A percentile compares a stretch with the other conserved stretches of the same genome.
These are phyloP conservation scores for Lysandra coridon DNA, from an alignment of 2,888 invertebrate genomes.

Conservation along the genomic window DNA sequence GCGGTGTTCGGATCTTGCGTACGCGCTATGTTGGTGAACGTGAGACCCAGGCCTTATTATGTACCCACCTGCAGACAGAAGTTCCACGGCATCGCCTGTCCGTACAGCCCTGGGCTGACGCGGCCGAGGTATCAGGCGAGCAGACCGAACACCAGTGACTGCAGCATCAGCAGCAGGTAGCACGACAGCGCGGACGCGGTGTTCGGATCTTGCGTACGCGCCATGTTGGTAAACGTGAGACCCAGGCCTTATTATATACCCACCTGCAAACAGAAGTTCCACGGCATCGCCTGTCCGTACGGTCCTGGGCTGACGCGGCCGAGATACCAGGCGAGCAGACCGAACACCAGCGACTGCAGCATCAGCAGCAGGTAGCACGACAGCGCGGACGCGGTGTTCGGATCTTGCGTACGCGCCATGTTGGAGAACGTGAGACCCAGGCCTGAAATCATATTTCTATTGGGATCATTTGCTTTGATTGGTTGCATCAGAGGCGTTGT, in stretches of 20 bases:
- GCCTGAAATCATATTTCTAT: constrained; percentile 42
- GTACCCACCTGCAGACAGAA: constrained; percentile 81
- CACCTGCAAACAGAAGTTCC: constrained; percentile 83
- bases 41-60: constrained; percentile 46
- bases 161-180: constrained; percentile 53
- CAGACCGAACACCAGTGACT: constrained; percentile 64
- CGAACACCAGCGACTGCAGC: constrained; percentile 65
- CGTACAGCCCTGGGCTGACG: constrained; percentile 83
- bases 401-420: constrained; percentile 40
- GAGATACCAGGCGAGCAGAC: constrained; percentile 57
- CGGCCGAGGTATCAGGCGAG: constrained; percentile 54
- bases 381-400: constrained; percentile 37
- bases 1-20: constrained; percentile 35
- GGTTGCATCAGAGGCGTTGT: too few relatives aligned
- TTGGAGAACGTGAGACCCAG: constrained; percentile 45
- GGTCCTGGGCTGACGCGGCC: constrained; percentile 79
- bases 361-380: constrained; percentile 49
- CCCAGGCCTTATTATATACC: constrained; percentile 45
- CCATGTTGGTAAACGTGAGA: constrained; percentile 45
- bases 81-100: constrained; percentile 83
- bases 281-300: constrained; percentile 84
- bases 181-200: constrained; percentile 39
- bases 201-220: constrained; percentile 34
- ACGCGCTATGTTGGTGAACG: constrained; percentile 44
- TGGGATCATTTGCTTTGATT: too few relatives aligned